Base-by-base conservation (phyloP, 1,140 invertebrate species). In the Triops cancriformis region DNA sequence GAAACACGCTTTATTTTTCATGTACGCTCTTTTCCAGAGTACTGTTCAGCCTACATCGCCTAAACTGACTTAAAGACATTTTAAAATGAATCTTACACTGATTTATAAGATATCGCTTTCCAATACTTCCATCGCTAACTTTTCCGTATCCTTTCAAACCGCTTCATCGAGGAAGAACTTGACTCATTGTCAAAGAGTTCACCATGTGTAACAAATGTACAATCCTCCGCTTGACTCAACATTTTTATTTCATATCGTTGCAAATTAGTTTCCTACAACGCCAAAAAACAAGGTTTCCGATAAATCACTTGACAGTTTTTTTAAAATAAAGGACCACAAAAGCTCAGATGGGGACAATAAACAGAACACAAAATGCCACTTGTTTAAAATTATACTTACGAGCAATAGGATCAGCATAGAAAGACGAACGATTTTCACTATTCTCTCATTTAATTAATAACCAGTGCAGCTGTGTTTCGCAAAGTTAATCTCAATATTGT, bases 221-320 rank as follows among this genome's bases (percentile, higher is more conserved):
- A n/a, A n/a, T n/a, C n/a, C n/a, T n/a, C n/a, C n/a, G n/a, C n/a
- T n/a, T n/a, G 51, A 64, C 51, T 23, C 10, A 64, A 64, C 23
- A 23, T 64, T 64, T n/a, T 64, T 64, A 64, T 64, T 64, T n/a
- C 51, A 23, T 64, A 9, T 64, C 51, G 14, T 64, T 64, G 51
- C 51, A 64, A 64, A 64, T 64, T 64, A 37, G 14, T 64, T 64
- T 64, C 51, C 51, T 64, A 64, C 51, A 23, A 64, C 51, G 31
- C 31, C 31, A 37, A 37, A 37, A 64, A 64, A 64, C 14, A 64
- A 11, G 51, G 51, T 23, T n/a, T 37, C 31, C 31, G 7, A 37
- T 37, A 64, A 64, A 64, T 64, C 23, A 64, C 51, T 64, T 64
- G 51, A 64, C 51, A 64, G 51, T 64, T 64, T 6, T 37, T 37